Conservation (phyloP, 1,140 invertebrate species). For the Anastrepha obliqua region DNA sequence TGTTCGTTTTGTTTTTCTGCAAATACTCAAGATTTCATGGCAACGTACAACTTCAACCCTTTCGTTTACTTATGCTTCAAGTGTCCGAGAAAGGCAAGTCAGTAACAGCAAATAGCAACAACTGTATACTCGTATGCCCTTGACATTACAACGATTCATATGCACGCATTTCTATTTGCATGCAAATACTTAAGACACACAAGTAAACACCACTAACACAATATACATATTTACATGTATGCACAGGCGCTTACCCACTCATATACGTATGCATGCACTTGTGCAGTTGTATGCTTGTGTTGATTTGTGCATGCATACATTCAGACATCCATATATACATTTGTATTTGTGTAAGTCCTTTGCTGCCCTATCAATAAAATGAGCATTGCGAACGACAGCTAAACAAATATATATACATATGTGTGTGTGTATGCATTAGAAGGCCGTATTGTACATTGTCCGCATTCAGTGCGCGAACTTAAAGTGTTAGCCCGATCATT, state of each 20-base stretch:
- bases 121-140: conserved; percentile 5
- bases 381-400: neutral
- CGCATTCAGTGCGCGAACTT: neutral
- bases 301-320: neutral
- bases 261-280: too few species aligned
- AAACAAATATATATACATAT: neutral
- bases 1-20: neutral
- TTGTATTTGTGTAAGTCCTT: neutral
- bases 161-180: neutral
- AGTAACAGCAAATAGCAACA: neutral
- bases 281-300: too few species aligned
- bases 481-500: neutral
- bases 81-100: neutral
- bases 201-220: neutral
- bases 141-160: conserved; percentile 3
- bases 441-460: neutral
- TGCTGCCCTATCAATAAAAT: neutral
- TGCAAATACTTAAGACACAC: neutral
- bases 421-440: neutral
- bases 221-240: too few species aligned
- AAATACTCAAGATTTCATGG: neutral
- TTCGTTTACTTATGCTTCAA: conserved; percentile 8
- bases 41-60: neutral
- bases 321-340: neutral
- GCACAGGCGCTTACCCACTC: too few species aligned